Evolutionary conservation across 1,140 invertebrate genomes (phyloP).

Genomic region (Papilio dardanus): DNA sequence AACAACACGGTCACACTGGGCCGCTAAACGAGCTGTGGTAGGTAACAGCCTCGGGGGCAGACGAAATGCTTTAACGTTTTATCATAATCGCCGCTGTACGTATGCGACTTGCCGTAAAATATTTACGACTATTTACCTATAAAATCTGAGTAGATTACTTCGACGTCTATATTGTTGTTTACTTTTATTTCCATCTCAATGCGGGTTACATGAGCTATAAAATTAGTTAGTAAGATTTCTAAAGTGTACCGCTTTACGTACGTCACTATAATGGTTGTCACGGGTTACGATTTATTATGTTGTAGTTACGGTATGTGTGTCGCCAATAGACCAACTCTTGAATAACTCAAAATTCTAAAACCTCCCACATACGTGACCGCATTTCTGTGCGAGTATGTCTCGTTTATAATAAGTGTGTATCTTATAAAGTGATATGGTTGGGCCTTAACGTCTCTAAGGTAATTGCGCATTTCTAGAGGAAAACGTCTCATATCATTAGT

Average conservation of each 20-base stretch:
- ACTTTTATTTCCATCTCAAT: constrained; percentile 40
- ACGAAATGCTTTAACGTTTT: constrained; percentile 51
- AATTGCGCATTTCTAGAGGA: neutral
- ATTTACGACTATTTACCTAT: constrained; percentile 60
- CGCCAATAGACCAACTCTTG: constrained; percentile 3
- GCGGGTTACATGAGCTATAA: constrained; percentile 41
- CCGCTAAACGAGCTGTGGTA: constrained; percentile 22
- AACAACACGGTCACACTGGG: constrained; percentile 3
- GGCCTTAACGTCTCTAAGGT: neutral
- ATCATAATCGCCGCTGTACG: constrained; percentile 44
- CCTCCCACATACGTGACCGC: neutral
- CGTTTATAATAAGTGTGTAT: neutral
- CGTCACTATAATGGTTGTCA: constrained; percentile 7
- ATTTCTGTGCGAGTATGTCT: neutral
- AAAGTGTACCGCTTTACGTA: constrained; percentile 2
- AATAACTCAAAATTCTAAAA: constrained; percentile 5
- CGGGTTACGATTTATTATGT: constrained; percentile 1
- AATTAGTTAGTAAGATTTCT: constrained; percentile 35
- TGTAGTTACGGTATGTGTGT: neutral
- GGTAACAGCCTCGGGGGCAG: constrained; percentile 41
- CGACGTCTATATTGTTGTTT: constrained; percentile 49
- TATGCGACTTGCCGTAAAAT: constrained; percentile 44
- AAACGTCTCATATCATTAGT: neutral
- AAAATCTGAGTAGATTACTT: constrained; percentile 48
- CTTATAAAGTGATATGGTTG: neutral